Percentiles rank a stretch among this genome's conserved stretches.
Evolutionary conservation across 2,113 vertebrate species (phyloP).

Genomic region (Bos javanicus): DNA sequence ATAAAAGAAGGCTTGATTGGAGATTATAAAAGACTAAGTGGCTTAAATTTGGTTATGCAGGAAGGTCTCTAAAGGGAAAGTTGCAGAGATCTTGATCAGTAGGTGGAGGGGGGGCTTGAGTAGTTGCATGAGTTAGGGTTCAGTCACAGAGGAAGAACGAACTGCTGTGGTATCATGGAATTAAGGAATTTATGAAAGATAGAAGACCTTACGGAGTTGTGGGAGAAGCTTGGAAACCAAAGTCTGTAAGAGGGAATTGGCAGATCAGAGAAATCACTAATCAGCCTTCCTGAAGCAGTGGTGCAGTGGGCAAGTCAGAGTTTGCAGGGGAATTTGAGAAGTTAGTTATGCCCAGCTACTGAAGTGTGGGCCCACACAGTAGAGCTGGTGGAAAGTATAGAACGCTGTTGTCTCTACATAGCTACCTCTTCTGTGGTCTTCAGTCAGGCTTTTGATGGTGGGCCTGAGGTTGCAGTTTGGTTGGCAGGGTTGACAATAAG

Average conservation of each 20-base stretch:
- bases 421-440: neutral
- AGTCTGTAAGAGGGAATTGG: neutral
- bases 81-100: neutral
- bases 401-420: neutral
- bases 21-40: neutral
- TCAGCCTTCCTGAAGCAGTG: neutral
- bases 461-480: neutral
- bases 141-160: neutral
- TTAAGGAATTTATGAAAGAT: neutral
- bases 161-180: neutral
- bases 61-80: neutral
- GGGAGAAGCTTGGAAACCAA: neutral
- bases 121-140: neutral
- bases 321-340: neutral
- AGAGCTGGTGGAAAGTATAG: neutral
- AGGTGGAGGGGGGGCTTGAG: neutral
- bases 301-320: neutral
- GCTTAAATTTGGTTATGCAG: neutral
- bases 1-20: neutral
- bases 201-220: neutral
- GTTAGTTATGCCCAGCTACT: neutral
- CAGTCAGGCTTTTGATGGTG: neutral
- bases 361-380: neutral
- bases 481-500: neutral
- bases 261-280: neutral